Evolutionary conservation across 64 coral and sea anemone species (phyloP), one percentile per base, ranked within the genome.

Genomic region (Catalaphyllia jardinei): DNA sequence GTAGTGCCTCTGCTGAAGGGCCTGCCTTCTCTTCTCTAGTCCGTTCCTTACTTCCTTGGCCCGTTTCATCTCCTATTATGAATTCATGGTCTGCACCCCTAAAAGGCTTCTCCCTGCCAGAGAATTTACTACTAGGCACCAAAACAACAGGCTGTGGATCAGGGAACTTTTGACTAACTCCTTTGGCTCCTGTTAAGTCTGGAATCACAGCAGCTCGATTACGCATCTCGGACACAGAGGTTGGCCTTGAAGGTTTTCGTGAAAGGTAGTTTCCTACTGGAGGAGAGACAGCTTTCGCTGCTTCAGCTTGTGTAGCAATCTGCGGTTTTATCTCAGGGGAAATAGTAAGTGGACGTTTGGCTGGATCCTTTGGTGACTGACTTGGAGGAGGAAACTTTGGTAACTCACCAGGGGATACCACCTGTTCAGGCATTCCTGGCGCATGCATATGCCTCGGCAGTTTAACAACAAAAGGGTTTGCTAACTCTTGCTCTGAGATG

Each of bases 141-240:
- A 88, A 0, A 71, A 75, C 86, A 78, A 49, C 29, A 55, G 72
- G 72, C 33, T 65, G 73, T 24, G 94, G 92, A 57, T 97, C 91
- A n/a, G 77, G 88, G 12, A 94, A 90, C 10, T 18, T 89, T 69
- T 64, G 28, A 38, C 46, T 49, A 25, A 62, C 20, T 25, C 52
- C 27, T 22, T 38, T 17, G 50, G 84, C 81, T 33, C 46, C 39
- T 81, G 62, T 15, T 71, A 92, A 63, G 15, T 93, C 95, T 52
- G 95, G 95, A 57, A 97, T 97, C 14, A 93, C 71, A 75, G 95
- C 95, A 30, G 92, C 95, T 71, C 88, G 89, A 67, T 79, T 88
- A 25, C 83, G 91, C 24, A 97, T 87, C 71, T 97, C 95, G 88
- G 92, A 83, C 25, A 93, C 51, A 27, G 95, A 90, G 27, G 86